These are phyloP conservation scores for Chorisops tibialis DNA, from an alignment of 2,888 invertebrate genomes.

Conservation along the genomic window DNA sequence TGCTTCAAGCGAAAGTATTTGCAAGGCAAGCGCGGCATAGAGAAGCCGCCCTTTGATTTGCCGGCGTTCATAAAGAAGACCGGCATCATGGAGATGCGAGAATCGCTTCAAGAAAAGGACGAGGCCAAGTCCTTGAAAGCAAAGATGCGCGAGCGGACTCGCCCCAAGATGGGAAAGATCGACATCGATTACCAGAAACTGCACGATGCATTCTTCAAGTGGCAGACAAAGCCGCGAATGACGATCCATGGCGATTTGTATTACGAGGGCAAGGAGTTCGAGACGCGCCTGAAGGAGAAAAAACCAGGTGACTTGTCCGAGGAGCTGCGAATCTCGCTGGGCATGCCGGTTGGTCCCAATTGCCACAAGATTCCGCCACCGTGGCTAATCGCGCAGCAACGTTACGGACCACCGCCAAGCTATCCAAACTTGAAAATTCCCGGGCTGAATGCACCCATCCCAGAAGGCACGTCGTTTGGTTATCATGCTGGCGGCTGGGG, in stretches of 20 bases:
- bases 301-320: conserved; percentile 97
- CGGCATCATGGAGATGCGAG: conserved; percentile 99
- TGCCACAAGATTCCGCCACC: conserved; percentile 89
- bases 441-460: conserved; percentile 96
- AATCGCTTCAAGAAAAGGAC: conserved; percentile 95
- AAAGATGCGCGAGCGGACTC: conserved; percentile 93
- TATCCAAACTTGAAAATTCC: conserved; percentile 98
- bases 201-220: conserved; percentile 99
- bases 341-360: conserved; percentile 97
- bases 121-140: conserved; percentile 92
- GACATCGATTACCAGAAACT: conserved; percentile 99
- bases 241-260: conserved; percentile 98
- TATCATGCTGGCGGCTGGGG: conserved; percentile 99
- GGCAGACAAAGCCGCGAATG: conserved; percentile 99
- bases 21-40: conserved; percentile 97
- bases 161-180: conserved; percentile 98
- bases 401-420: conserved; percentile 96
- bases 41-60: conserved; percentile 96
- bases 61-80: conserved; percentile 99
- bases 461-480: conserved; percentile 95
- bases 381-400: conserved; percentile 70
- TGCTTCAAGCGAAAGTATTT: conserved; percentile 95
- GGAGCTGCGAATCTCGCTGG: conserved; percentile 91
- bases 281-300: conserved; percentile 95
- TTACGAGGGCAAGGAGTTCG: conserved; percentile 98